Conservation (phyloP, 2,888 invertebrate genomes). For the Heliconius erato region DNA sequence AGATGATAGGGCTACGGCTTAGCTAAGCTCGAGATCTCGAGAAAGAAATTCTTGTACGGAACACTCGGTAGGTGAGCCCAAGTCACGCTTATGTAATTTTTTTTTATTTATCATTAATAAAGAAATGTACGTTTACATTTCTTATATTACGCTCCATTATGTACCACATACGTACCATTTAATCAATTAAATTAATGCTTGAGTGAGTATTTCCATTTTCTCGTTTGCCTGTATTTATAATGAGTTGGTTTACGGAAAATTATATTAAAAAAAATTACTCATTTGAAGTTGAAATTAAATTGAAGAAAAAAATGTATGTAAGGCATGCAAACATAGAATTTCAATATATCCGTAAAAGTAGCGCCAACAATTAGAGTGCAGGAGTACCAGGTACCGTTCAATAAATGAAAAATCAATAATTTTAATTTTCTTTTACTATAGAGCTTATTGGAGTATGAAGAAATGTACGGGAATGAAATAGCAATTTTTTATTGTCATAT, state of each 20-base stretch:
- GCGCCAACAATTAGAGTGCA: not conserved
- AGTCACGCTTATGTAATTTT: too few relatives aligned
- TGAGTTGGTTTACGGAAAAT: too few relatives aligned
- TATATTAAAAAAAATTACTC: too few relatives aligned
- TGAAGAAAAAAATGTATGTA: not conserved
- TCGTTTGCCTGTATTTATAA: not conserved
- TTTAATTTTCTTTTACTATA: slow-evolving; percentile 25
- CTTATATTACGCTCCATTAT: too few relatives aligned
- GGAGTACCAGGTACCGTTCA: slow-evolving; percentile 31
- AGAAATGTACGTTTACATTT: too few relatives aligned
- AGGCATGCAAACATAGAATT: not conserved
- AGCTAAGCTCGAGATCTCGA: too few relatives aligned
- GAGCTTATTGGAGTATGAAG: not conserved
- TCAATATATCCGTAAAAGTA: not conserved
- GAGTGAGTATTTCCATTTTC: not conserved
- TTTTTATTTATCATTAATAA: too few relatives aligned
- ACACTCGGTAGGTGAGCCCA: too few relatives aligned
- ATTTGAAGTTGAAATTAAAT: not conserved
- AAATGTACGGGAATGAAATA: not conserved
- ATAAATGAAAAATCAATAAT: slow-evolving; percentile 31
- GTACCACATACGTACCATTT: too few relatives aligned
- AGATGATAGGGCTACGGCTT: too few relatives aligned
- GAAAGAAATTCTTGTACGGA: too few relatives aligned
- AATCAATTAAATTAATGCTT: not conserved
- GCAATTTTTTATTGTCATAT: not conserved